Evolutionary conservation across 2,113 vertebrate species (phyloP), one percentile per base, ranked within the genome.

Genomic region (Polypterus bichir): DNA sequence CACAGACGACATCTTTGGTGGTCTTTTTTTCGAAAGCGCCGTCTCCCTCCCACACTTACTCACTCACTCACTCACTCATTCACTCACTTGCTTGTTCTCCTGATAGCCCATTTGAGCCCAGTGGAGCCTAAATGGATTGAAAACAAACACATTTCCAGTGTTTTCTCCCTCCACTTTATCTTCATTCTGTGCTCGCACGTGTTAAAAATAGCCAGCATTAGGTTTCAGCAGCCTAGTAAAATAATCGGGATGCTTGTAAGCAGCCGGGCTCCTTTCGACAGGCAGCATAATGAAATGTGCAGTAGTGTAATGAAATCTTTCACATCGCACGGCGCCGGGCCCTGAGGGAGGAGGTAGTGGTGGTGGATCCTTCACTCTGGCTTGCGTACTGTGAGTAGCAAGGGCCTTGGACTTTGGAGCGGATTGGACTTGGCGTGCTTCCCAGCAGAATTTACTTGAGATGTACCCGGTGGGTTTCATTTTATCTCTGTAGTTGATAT

Each of bases 111-210:
- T 59, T 53, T 61, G n/a, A 49, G 44, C 46, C 55, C 52, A 61
- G 48, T 57, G 57, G 44, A 47, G 46, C 69, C 44, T 56, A 57
- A 49, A 47, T 49, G 54, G 60, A 66, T 67, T 46, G 66, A 66
- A 73, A 69, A 65, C 57, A 65, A 65, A 65, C 64, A 64, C 59
- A 62, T 65, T 64, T 57, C 59, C 59, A 55, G 6, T 60, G 60
- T 46, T n/a, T 61, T 61, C 48, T 54, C 57, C 4, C 59, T 53
- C 55, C 52, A 49, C 49, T 61, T 59, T 53, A 59, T 62, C 66
- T 71, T 61, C 66, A 68, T 72, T 68, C 47, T 64, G 63, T 60
- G 9, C 46, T 57, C 48, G 60, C 10, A 45, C 11, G 6, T 10
- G 47, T 56, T 55, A 55, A 55, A 55, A 55, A 55, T 55, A 55